Base-by-base conservation (phyloP, 2,888 invertebrate species). In the Plebejus argus region DNA sequence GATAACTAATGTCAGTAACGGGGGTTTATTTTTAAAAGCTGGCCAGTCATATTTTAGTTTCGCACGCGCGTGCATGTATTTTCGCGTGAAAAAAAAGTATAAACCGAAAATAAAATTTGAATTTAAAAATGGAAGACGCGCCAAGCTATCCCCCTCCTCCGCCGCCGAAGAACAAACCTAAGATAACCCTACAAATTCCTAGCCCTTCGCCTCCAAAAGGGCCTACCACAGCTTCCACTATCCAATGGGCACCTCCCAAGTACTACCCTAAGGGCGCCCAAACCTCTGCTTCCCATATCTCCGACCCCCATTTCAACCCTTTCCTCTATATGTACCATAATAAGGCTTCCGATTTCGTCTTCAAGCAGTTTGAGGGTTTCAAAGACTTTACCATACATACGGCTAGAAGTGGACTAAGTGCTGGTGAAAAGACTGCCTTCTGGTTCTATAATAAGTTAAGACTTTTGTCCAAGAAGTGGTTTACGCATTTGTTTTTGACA, bases 401-500 rank as follows among this genome's bases (percentile, higher is more conserved):
- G 0, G 96, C 96, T 8, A 97, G 97, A 85, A 96, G 96, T 78
- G 98, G 98, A 35, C 90, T 98, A 81, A 97, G 97, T 89, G 96
- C 96, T 58, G 98, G 98, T 79, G 98, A 98, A 89, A 97, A 97
- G 87, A 95, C 96, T 79, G 97, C 97, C 0, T 97, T 96, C 83
- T 97, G 97, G 95, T 90, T 97, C 80, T 97, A 97, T 86, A 96
- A 96, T 81, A 97, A 96, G 92, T 94, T 98, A 80, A 96, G 96
- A 85, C 92, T 95, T 78, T 96, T 96, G 93, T 98, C 98, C 1
- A 96, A 95, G 84, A 96, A 95, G 85, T 98, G 98, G 98, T 98
- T 98, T 87, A 98, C 98, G 61, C 98, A 98, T 90, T 96, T 98
- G 80, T 98, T 98, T 88, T 95, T 98, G 84, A 95, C 97, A 83